phyloP scores from a whole-genome alignment of 2,797 vertebrate genomes.

The Crocidura indochinensis region DNA sequence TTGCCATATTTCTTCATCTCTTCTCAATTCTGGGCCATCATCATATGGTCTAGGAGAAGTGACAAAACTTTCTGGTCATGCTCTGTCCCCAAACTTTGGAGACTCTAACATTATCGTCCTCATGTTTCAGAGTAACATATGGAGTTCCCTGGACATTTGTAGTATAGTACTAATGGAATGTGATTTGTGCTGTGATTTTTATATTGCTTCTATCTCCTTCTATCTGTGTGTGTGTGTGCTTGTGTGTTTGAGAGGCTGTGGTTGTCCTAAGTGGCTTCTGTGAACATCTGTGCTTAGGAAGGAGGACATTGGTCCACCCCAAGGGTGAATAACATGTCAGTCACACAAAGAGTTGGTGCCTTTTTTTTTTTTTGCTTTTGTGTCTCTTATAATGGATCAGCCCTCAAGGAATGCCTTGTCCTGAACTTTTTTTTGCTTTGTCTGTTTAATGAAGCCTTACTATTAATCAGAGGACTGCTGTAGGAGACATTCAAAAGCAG shows the following conservation, averaged over 20 bases:
- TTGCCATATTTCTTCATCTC: not conserved
- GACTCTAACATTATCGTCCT: conserved; percentile 61
- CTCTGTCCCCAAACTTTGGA: not conserved
- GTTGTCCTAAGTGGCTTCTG: not conserved
- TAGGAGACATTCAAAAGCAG: conserved; percentile 4
- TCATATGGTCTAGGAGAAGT: conserved; percentile 7
- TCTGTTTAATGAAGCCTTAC: conserved; percentile 46
- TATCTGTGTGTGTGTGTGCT: not conserved
- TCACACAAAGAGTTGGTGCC: conserved; percentile 38
- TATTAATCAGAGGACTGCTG: conserved; percentile 10
- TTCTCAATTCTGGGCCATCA: conserved; percentile 1
- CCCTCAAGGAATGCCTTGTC: not conserved
- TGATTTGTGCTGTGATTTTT: conserved; percentile 64
- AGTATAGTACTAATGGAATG: conserved; percentile 45
- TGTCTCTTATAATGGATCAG: not conserved
- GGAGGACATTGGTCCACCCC: conserved; percentile 3
- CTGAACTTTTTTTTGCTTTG: not conserved
- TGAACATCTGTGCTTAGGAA: not conserved
- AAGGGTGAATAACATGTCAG: not conserved
- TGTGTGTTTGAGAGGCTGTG: not conserved
- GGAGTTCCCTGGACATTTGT: conserved; percentile 15
- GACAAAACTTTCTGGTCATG: not conserved
- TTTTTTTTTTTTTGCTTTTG: conserved; percentile 42
- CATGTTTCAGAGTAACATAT: not conserved
- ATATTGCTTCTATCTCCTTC: not conserved